Evolutionary conservation across 2,888 invertebrate genomes (phyloP).

Genomic region (Hedya salicella): DNA sequence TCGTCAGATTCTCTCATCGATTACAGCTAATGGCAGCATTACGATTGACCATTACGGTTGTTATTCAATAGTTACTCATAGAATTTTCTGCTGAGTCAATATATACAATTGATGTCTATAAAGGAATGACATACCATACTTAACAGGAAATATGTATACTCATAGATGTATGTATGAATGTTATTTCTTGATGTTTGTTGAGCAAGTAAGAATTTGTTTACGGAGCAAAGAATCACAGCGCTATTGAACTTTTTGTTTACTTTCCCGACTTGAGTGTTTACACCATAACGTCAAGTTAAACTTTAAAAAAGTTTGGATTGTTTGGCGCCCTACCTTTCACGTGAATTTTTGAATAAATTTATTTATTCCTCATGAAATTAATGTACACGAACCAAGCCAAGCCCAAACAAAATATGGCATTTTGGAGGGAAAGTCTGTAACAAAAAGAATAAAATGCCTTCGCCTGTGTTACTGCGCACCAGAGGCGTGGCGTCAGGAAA

Average conservation of each 20-base stretch:
- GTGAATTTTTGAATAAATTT: no score
- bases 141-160: slow-evolving; percentile 13
- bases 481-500: no score
- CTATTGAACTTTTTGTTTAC: slow-evolving; percentile 39
- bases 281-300: slow-evolving; percentile 33
- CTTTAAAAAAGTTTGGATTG: slow-evolving; percentile 11
- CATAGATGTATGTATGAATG: slow-evolving; percentile 13
- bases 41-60: no score
- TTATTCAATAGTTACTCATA: neutral
- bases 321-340: slow-evolving; percentile 1
- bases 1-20: no score
- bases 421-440: no score
- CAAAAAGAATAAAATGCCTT: no score
- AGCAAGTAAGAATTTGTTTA: slow-evolving; percentile 30
- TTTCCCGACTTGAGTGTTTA: slow-evolving; percentile 38
- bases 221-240: slow-evolving; percentile 24
- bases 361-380: no score
- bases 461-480: no score
- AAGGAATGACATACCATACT: neutral
- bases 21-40: no score
- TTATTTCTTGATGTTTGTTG: slow-evolving; percentile 26
- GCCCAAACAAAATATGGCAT: no score
- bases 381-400: no score
- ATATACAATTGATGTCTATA: neutral
- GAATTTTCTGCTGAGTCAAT: slow-evolving; percentile 10